Percentiles rank a stretch among this genome's conserved stretches.
Conservation (phyloP, 1,140 invertebrate species). For the Metaphire vulgaris region DNA sequence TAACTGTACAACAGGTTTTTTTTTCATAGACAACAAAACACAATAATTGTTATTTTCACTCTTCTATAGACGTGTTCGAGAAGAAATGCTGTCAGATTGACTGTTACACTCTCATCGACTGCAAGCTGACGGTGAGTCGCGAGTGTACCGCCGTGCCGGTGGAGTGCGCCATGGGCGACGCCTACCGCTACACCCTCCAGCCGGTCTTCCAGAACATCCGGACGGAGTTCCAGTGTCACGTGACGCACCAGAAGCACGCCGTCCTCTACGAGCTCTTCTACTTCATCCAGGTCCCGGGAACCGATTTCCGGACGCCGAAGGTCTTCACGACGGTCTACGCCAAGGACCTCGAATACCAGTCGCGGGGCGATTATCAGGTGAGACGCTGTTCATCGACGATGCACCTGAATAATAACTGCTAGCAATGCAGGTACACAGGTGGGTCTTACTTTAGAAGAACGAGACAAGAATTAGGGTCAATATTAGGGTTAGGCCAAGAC, state of each 20-base stretch:
- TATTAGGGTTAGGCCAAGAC: too few species aligned
- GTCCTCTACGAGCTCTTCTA: slow-evolving; percentile 29
- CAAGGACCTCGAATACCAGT: slow-evolving; percentile 15
- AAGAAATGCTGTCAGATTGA: slow-evolving; percentile 38
- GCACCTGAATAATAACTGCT: background rate
- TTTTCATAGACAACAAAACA: too few species aligned
- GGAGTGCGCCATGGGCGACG: slow-evolving; percentile 40
- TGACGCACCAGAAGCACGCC: slow-evolving; percentile 8
- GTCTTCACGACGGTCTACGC: slow-evolving; percentile 21
- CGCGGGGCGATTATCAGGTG: slow-evolving; percentile 21
- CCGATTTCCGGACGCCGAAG: slow-evolving; percentile 12
- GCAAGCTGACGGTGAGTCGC: slow-evolving; percentile 35
- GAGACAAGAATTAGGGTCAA: background rate
- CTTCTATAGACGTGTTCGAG: slow-evolving; percentile 26
- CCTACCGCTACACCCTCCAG: slow-evolving; percentile 32
- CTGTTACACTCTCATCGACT: slow-evolving; percentile 37
- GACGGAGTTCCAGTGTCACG: slow-evolving; percentile 30
- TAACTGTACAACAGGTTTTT: too few species aligned
- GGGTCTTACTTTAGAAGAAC: background rate
- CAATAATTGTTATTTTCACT: too few species aligned
- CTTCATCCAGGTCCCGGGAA: slow-evolving; percentile 20
- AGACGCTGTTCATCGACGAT: background rate
- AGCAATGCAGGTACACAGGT: background rate
- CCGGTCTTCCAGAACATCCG: slow-evolving; percentile 31
- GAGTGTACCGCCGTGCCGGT: slow-evolving; percentile 35